Conservation (phyloP, 2,888 invertebrate genomes). For the Athalia cordata region DNA sequence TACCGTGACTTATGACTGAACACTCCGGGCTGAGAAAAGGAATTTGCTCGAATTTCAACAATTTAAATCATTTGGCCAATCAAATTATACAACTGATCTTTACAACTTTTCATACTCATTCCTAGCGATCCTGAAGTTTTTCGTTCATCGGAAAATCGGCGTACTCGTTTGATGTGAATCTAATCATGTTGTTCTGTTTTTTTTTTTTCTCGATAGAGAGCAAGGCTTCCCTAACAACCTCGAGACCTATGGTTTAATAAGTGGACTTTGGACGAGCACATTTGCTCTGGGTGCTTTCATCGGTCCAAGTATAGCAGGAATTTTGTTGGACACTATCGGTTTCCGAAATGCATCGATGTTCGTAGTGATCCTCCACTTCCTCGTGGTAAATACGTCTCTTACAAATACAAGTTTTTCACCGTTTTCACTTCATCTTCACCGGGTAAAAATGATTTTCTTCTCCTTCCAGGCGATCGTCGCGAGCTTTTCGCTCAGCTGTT, state of each 20-base stretch:
- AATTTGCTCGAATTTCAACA: too few species aligned
- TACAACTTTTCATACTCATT: too few species aligned
- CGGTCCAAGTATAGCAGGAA: slow-evolving; percentile 85
- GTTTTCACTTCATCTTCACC: slow-evolving; percentile 52
- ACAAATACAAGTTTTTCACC: not conserved
- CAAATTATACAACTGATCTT: too few species aligned
- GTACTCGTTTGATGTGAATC: too few species aligned
- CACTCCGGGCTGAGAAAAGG: not conserved
- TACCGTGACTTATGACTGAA: not conserved
- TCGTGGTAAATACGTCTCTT: slow-evolving; percentile 78
- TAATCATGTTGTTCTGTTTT: too few species aligned
- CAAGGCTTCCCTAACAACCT: slow-evolving; percentile 88
- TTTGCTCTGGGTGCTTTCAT: slow-evolving; percentile 92
- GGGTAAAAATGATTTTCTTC: slow-evolving; percentile 60
- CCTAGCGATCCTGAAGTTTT: too few species aligned
- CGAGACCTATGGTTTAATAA: slow-evolving; percentile 92
- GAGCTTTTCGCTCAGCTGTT: slow-evolving; percentile 68
- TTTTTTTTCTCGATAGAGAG: slow-evolving; percentile 73
- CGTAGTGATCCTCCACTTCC: slow-evolving; percentile 79
- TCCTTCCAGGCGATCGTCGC: slow-evolving; percentile 70
- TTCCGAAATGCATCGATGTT: slow-evolving; percentile 84
- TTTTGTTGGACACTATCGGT: slow-evolving; percentile 83
- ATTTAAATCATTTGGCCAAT: too few species aligned
- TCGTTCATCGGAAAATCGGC: too few species aligned
- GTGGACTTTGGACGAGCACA: slow-evolving; percentile 93